Evolutionary conservation across 2,113 vertebrate genomes (phyloP).

Genomic region (Lates calcarifer): DNA sequence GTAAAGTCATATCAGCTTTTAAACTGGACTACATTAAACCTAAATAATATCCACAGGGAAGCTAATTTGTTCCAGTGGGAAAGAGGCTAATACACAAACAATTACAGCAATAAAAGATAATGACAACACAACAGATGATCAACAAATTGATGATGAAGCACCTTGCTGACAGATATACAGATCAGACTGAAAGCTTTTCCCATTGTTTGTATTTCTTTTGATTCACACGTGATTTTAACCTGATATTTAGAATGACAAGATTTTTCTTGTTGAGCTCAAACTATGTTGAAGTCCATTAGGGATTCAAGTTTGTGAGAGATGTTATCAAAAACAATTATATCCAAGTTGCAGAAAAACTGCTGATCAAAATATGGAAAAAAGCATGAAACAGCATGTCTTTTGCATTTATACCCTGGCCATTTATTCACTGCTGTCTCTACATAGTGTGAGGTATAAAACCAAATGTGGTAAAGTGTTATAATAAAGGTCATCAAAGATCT

Average conservation of each 20-base stretch:
- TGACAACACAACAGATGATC: neutral
- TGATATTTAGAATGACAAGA: neutral
- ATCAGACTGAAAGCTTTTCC: neutral
- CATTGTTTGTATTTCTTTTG: neutral
- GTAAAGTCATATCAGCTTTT: constrained; percentile 29
- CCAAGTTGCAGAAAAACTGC: neutral
- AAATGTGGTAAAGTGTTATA: constrained; percentile 18
- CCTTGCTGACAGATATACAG: constrained; percentile 12
- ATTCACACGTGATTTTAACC: neutral
- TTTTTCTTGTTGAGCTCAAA: neutral
- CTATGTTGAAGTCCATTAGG: neutral
- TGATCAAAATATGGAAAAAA: constrained; percentile 9
- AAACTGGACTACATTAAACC: constrained; percentile 29
- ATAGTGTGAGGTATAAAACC: neutral
- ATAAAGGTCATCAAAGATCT: constrained; percentile 44
- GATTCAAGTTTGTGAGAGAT: neutral
- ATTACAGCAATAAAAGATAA: constrained; percentile 12
- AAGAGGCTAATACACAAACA: neutral
- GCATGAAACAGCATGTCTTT: neutral
- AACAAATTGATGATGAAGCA: neutral
- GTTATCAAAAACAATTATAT: neutral
- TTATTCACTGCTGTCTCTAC: neutral
- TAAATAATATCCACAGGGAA: constrained; percentile 17
- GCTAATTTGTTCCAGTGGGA: neutral
- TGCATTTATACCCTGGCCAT: neutral